Base-by-base conservation (phyloP, 2,113 vertebrate species). In the Anseranas semipalmata region DNA sequence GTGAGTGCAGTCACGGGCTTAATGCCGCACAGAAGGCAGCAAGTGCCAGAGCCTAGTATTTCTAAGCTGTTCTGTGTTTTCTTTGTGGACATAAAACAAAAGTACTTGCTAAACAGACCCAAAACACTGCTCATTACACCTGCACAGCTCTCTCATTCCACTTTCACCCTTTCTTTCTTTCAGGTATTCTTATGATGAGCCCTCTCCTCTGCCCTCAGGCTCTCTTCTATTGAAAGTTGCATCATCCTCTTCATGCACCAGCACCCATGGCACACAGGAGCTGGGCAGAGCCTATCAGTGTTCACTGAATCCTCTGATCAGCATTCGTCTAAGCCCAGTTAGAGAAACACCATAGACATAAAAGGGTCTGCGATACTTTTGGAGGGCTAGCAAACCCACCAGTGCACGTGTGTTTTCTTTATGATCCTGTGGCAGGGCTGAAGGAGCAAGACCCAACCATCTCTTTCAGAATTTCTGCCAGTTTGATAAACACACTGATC, bases 401-500 rank as follows among this genome's bases (percentile, higher is more conserved):
- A 7, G 48, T 20, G 35, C 15, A 3, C 10, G 7, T n/a, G 43
- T 46, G 15, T 66, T 72, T 87, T 50, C 77, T 41, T 28, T 56
- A 24, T 24, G 52, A 91, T 35, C 66, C 52, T 33, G 43, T 32
- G 85, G 63, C 35, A 83, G 48, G 12, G 20, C 30, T 76, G 75
- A 35, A 88, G 89, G 43, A 73, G n/a, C 63, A 83, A 83, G 53
- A 14, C 78, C 33, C 53, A 90, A 4, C 45, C 39, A 10, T 37
- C 27, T n/a, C 82, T 80, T 65, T 58, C 59, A 90, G 79, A 84
- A 80, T 46, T 68, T 77, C 72, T 92, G 37, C 50, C 76, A 63
- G 67, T 74, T 86, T 93, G 83, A 93, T 77, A 88, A 92, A 78
- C 28, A 41, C 39, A 41, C 5, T 21, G 15, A 63, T 90, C 66